Evolutionary conservation across 2,888 invertebrate species (phyloP).

Genomic region (Idaea aversata): DNA sequence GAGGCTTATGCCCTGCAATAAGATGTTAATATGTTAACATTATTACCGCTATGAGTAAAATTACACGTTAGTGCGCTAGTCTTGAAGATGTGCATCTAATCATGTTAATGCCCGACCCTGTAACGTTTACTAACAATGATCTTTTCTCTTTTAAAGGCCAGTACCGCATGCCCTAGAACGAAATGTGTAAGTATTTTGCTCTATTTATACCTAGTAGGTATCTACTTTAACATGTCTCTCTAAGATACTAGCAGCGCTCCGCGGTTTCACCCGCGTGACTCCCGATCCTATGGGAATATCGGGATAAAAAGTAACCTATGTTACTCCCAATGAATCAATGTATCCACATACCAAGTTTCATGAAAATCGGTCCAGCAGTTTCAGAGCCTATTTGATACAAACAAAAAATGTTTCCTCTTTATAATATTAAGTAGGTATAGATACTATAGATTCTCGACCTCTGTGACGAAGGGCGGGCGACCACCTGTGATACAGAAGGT

Average conservation of each 20-base stretch:
- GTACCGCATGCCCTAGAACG: constrained; percentile 69
- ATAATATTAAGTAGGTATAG: no score
- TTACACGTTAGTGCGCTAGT: not conserved
- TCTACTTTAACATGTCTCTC: not conserved
- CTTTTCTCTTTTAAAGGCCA: constrained; percentile 56
- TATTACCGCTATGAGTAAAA: not conserved
- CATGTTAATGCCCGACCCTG: constrained; percentile 18
- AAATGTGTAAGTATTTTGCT: constrained; percentile 62
- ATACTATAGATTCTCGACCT: no score
- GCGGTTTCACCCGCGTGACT: no score
- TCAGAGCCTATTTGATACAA: no score
- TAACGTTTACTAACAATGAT: constrained; percentile 27
- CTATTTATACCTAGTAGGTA: constrained; percentile 15
- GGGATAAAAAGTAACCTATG: no score
- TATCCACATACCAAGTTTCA: no score
- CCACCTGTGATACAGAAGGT: no score
- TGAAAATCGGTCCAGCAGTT: no score
- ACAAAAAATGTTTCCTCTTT: no score
- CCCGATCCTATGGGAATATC: no score
- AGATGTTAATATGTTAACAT: not conserved
- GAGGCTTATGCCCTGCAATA: not conserved
- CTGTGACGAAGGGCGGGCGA: no score
- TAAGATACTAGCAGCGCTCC: not conserved
- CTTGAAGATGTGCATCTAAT: constrained; percentile 1
- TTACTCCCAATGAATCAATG: no score